Evolutionary conservation across 2,888 invertebrate species (phyloP), one percentile per base, ranked within the genome.

Genomic region (Dynastes tityus): DNA sequence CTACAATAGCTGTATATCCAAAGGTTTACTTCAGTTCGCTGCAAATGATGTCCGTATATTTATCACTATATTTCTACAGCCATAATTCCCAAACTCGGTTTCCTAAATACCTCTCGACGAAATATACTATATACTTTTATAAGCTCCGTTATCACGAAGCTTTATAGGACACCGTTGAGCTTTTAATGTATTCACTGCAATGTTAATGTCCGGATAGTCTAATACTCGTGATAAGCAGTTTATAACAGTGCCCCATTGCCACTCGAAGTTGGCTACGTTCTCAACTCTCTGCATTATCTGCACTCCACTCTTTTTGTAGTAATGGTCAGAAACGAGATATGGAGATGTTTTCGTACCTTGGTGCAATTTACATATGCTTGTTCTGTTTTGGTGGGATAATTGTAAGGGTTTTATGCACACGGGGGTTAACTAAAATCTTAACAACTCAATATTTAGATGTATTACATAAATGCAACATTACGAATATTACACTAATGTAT

Each of bases 61-160:
- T 78, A 78, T 78, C 75, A 61, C 78, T 55, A 58, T 61, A 63
- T 78, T 78, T 78, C 65, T 74, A 37, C 53, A 68, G 51, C 78
- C 68, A 51, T 78, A 74, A 78, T 78, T 78, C 37, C 65, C 49
- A 55, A 70, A 55, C 32, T 29, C 78, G 49, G 68, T 32, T 45
- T 61, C 68, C 75, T 65, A 51, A 64, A 55, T 40, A 67, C 55
- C 71, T 22, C 58, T 55, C 51, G 70, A 70, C 53, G 71, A 81
- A 82, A 82, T 80, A 83, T 82, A 83, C 79, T 80, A 82, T 81
- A 83, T 78, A 80, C 82, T 83, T 82, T 83, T 83, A 82, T 82
- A 83, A 83, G 83, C 82, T 81, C 78, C 79, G 82, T 82, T 83
- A 83, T 83, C 83, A 81, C 78, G 51, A 64, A 78, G 79, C 76